Evolutionary conservation across 2,888 invertebrate genomes (phyloP).

Genomic region (Dysmachus trigonus): DNA sequence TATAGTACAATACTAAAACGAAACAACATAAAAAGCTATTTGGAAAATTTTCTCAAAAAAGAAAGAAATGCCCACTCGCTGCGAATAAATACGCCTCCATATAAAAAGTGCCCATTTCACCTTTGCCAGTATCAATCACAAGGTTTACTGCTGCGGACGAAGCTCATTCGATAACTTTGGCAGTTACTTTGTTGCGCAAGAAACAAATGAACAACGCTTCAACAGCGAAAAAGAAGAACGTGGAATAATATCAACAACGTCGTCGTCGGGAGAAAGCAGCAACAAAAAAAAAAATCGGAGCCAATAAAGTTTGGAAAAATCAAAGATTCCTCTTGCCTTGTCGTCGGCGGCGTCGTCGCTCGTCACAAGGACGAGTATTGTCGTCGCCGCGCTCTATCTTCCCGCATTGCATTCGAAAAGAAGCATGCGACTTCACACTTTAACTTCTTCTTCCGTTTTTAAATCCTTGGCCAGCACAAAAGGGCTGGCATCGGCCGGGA

Average conservation of each 20-base stretch:
- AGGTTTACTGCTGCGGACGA: neutral
- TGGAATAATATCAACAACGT: neutral
- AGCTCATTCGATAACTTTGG: slow-evolving; percentile 22
- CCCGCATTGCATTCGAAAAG: neutral
- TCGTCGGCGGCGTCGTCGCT: neutral
- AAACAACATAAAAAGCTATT: neutral
- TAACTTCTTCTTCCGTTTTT: slow-evolving; percentile 35
- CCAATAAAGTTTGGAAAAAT: slow-evolving; percentile 34
- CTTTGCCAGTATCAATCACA: neutral
- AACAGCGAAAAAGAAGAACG: neutral
- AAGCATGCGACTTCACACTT: slow-evolving; percentile 27
- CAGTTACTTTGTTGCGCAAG: slow-evolving; percentile 5
- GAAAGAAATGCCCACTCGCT: neutral
- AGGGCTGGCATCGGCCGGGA: neutral
- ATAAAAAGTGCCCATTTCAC: neutral
- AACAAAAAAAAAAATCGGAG: slow-evolving; percentile 35
- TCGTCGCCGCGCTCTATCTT: neutral
- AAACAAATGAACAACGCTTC: neutral
- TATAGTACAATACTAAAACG: neutral
- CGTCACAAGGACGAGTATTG: neutral
- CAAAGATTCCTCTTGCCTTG: slow-evolving; percentile 1
- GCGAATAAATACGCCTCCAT: neutral
- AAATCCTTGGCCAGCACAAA: neutral
- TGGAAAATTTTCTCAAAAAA: neutral
- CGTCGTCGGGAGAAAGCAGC: neutral